A percentile compares a stretch with the other conserved stretches of the same genome.
These are phyloP conservation scores for Aleiodes leptofemur DNA, from an alignment of 2,888 invertebrate species.

Conservation along the genomic window DNA sequence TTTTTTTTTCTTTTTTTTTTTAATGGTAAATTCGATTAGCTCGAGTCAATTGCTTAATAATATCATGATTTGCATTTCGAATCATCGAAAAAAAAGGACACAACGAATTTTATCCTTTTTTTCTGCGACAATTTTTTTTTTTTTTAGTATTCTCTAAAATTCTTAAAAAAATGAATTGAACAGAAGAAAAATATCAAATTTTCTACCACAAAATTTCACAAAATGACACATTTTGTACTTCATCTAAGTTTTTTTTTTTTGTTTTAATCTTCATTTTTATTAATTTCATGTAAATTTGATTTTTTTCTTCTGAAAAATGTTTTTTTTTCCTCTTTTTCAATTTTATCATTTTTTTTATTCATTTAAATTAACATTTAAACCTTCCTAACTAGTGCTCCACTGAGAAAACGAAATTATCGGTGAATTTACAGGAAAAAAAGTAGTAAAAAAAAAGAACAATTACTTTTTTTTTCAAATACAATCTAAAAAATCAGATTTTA, in stretches of 20 bases:
- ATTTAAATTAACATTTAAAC: slow-evolving; percentile 12
- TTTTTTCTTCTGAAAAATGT: slow-evolving; percentile 11
- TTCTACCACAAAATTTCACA: slow-evolving; percentile 1
- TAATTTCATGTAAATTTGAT: slow-evolving; percentile 20
- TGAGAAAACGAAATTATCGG: slow-evolving; percentile 8
- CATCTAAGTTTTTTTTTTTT: not conserved
- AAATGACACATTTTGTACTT: slow-evolving; percentile 24
- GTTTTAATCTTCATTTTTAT: no score
- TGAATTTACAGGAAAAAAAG: not conserved
- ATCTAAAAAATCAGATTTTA: no score
- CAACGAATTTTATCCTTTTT: not conserved
- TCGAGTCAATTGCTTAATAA: slow-evolving; percentile 31
- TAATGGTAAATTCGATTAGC: slow-evolving; percentile 30
- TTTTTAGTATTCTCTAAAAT: slow-evolving; percentile 7
- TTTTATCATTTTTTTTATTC: not conserved
- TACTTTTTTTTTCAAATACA: not conserved
- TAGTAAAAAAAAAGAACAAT: slow-evolving; percentile 2
- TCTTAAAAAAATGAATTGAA: slow-evolving; percentile 6
- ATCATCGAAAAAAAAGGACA: not conserved
- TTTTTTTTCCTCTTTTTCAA: not conserved
- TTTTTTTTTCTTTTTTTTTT: not conserved
- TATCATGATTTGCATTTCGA: slow-evolving; percentile 11
- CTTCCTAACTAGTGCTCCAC: slow-evolving; percentile 32
- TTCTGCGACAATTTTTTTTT: not conserved
- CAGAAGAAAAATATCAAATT: slow-evolving; percentile 20